These are phyloP conservation scores for Podiceps cristatus DNA, from an alignment of 2,113 vertebrate species.

Conservation along the genomic window DNA sequence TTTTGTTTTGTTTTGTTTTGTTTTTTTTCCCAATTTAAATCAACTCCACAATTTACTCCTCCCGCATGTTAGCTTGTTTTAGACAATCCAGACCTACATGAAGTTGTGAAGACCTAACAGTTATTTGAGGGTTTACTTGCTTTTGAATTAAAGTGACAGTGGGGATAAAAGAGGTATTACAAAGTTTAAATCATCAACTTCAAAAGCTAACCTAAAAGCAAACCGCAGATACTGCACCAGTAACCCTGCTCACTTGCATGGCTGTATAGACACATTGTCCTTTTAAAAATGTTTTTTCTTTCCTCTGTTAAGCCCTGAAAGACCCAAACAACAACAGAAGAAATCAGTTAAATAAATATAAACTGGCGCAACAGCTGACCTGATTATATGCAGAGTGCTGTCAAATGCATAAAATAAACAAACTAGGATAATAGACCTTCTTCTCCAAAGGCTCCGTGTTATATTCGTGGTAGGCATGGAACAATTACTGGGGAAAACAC, in stretches of 20 bases:
- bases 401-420: background rate
- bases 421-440: background rate
- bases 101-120: background rate
- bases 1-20: too few relatives aligned
- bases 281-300: background rate
- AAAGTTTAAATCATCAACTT: background rate
- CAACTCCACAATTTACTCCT: background rate
- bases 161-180: background rate
- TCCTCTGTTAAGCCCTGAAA: background rate
- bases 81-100: background rate
- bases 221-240: background rate
- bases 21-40: background rate
- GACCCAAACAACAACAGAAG: background rate
- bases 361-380: background rate
- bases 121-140: background rate
- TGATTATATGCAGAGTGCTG: background rate
- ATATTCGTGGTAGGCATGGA: background rate
- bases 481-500: background rate
- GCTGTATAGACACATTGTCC: background rate
- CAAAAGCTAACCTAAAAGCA: background rate
- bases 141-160: background rate
- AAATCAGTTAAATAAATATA: background rate
- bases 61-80: background rate
- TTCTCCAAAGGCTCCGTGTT: background rate
- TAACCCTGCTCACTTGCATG: background rate